Conservation (phyloP, 23 tunicate genomes). For the Phallusia fumigata region DNA sequence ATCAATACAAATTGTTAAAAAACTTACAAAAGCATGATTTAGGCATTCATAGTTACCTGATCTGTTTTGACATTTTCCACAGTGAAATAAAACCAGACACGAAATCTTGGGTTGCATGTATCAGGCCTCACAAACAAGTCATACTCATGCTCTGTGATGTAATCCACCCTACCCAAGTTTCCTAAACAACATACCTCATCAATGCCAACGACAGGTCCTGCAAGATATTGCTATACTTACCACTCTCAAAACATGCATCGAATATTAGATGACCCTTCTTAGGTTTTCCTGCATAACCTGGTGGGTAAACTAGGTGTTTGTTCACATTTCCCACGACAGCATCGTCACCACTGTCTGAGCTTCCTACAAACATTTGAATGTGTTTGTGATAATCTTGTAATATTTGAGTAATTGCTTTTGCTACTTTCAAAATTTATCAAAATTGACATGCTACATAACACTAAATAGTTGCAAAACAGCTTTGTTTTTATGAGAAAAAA, state of each 20-base stretch:
- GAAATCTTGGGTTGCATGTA: slow-evolving; percentile 95
- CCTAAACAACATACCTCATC: slow-evolving; percentile 24
- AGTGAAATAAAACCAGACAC: slow-evolving; percentile 95
- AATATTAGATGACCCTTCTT: slow-evolving; percentile 93
- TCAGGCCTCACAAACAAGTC: slow-evolving; percentile 95
- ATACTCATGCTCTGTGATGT: slow-evolving; percentile 93
- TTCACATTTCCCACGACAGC: slow-evolving; percentile 93
- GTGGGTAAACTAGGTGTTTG: slow-evolving; percentile 72
- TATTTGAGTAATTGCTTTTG: too few relatives aligned
- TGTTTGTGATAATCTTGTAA: too few relatives aligned
- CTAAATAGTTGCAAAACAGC: too few relatives aligned
- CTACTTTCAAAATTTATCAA: too few relatives aligned
- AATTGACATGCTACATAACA: too few relatives aligned
- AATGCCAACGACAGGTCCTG: background rate
- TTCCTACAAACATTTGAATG: slow-evolving; percentile 26
- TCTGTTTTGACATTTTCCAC: slow-evolving; percentile 91
- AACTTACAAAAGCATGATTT: too few relatives aligned
- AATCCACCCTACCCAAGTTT: slow-evolving; percentile 92
- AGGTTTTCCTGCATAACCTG: slow-evolving; percentile 74
- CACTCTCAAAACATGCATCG: slow-evolving; percentile 99
- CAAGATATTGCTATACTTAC: slow-evolving; percentile 15
- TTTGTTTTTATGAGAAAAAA: too few relatives aligned
- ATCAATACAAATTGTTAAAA: too few relatives aligned
- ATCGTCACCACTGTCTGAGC: slow-evolving; percentile 93
- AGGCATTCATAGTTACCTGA: too few relatives aligned